Conservation (phyloP, 2,113 vertebrate species). For the Misgurnus mizolepis region DNA sequence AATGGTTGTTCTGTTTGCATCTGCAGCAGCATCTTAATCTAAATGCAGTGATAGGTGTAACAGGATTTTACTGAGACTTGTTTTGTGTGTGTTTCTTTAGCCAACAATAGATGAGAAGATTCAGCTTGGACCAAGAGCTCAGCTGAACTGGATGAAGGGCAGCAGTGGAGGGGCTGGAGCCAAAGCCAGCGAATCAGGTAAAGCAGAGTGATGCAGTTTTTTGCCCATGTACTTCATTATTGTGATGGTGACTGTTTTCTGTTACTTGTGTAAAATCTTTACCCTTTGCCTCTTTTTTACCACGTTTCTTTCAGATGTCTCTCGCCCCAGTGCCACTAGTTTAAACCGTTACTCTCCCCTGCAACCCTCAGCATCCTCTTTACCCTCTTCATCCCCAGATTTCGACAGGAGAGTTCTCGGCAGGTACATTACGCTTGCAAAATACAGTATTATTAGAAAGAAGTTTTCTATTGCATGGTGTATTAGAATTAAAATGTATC, state of each 20-base stretch:
- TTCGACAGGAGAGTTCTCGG: constrained; percentile 85
- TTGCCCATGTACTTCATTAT: neutral
- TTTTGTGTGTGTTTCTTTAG: constrained; percentile 67
- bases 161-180: constrained; percentile 92
- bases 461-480: neutral
- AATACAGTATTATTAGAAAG: neutral
- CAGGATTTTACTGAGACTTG: neutral
- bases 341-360: constrained; percentile 95
- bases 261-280: neutral
- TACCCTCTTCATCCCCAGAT: constrained; percentile 78
- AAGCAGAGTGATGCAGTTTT: constrained; percentile 44
- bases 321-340: constrained; percentile 84
- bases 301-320: constrained; percentile 75
- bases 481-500: too few relatives aligned
- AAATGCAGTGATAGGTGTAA: neutral
- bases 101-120: constrained; percentile 98
- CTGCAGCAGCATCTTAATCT: neutral
- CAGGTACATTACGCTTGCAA: constrained; percentile 72
- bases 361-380: constrained; percentile 78
- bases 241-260: neutral
- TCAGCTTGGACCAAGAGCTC: constrained; percentile 93
- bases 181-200: constrained; percentile 92
- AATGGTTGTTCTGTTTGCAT: constrained; percentile 17
- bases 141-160: constrained; percentile 95
- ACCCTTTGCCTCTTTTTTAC: neutral